These are phyloP conservation scores for Cheirogaleus medius DNA, from an alignment of 2,113 vertebrate genomes.

Conservation along the genomic window DNA sequence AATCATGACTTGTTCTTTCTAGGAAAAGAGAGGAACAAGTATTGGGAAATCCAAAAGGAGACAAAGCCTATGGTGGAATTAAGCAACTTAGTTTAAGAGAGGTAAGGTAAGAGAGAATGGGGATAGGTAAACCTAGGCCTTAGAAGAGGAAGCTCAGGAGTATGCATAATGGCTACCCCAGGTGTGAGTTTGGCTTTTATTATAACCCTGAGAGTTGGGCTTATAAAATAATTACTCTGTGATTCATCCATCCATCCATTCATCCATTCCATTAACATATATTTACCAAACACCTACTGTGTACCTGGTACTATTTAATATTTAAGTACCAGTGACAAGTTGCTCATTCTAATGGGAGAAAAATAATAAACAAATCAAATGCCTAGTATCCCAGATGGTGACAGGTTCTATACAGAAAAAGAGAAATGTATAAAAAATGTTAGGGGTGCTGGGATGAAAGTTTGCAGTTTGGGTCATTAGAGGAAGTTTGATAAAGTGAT, in stretches of 20 bases:
- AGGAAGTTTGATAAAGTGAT: neutral
- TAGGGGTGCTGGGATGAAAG: neutral
- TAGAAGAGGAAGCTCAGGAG: neutral
- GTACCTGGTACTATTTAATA: neutral
- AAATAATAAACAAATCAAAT: neutral
- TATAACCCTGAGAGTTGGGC: neutral
- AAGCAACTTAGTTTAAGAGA: neutral
- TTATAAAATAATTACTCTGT: slow-evolving; percentile 16
- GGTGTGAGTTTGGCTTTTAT: neutral
- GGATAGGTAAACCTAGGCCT: neutral
- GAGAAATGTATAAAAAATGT: neutral
- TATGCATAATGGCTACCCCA: neutral
- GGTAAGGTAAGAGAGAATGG: neutral
- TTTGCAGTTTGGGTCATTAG: neutral
- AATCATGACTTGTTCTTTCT: slow-evolving; percentile 29
- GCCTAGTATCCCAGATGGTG: neutral
- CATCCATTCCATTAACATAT: neutral
- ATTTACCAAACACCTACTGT: neutral
- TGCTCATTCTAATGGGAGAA: neutral
- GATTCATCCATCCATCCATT: neutral
- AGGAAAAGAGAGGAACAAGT: neutral
- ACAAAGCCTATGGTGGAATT: neutral
- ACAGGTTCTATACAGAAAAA: neutral
- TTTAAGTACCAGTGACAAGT: neutral
- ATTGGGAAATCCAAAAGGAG: slow-evolving; percentile 9